Conservation (phyloP, 2,888 invertebrate genomes). For the Campaea margaritaria region DNA sequence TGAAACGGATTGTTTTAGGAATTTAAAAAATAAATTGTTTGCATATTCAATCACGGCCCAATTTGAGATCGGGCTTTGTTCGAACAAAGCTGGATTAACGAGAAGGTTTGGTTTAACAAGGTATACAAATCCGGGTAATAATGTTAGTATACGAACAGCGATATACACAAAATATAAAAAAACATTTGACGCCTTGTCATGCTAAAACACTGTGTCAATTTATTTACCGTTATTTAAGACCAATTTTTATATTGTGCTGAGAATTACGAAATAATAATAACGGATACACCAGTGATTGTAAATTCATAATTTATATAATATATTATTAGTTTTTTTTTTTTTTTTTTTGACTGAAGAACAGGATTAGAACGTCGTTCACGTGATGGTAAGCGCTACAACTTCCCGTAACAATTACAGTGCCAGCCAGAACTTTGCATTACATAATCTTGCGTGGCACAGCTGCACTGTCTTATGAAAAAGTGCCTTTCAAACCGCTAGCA, state of each 20-base stretch:
- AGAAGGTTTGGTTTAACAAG: constrained; percentile 4
- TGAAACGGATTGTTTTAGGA: constrained; percentile 7
- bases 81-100: constrained; percentile 13
- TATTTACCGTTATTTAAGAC: not conserved
- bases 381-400: no score
- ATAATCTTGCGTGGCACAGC: no score
- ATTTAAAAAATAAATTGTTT: constrained; percentile 24
- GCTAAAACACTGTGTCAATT: not conserved
- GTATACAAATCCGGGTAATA: not conserved
- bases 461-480: no score
- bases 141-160: not conserved
- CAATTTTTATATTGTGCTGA: not conserved
- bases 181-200: not conserved
- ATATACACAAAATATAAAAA: no score
- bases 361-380: no score
- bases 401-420: no score
- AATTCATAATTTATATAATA: constrained; percentile 2
- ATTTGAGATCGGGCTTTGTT: constrained; percentile 12
- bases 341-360: no score
- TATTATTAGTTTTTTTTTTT: no score
- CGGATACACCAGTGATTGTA: not conserved
- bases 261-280: not conserved
- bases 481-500: no score
- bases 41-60: constrained; percentile 22
- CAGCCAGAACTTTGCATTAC: no score